Percentiles rank a stretch among this genome's conserved stretches.
Conservation (phyloP, 1,140 invertebrate species). For the Drosophila quadrilineata region DNA sequence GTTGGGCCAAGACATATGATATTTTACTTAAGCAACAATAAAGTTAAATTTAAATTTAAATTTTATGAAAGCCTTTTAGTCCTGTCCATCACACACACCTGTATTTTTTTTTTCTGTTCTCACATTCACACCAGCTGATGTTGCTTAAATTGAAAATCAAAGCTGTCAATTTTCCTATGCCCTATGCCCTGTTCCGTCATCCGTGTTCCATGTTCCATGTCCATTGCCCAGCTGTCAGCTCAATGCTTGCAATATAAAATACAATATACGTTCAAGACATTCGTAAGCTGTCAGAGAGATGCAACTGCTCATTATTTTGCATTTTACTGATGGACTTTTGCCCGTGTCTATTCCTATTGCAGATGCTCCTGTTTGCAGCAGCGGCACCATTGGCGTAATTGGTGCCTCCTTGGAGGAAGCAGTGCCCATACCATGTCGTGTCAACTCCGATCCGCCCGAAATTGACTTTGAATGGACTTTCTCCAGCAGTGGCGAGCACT, state of each 20-base stretch:
- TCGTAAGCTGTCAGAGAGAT: slow-evolving; percentile 40
- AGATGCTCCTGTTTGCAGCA: slow-evolving; percentile 92
- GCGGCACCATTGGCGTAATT: slow-evolving; percentile 86
- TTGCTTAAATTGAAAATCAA: slow-evolving; percentile 69
- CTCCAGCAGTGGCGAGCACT: slow-evolving; percentile 92
- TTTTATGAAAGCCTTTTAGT: slow-evolving; percentile 12
- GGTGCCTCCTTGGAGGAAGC: slow-evolving; percentile 92
- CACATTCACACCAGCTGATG: slow-evolving; percentile 45
- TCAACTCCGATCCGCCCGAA: slow-evolving; percentile 92
- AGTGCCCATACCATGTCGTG: slow-evolving; percentile 90
- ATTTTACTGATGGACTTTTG: slow-evolving; percentile 36
- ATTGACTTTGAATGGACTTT: slow-evolving; percentile 94
- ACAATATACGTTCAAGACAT: slow-evolving; percentile 39
- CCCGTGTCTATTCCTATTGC: slow-evolving; percentile 44
- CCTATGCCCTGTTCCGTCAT: background rate
- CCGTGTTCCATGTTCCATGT: background rate
- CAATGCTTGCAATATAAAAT: slow-evolving; percentile 65
- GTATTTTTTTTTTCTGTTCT: background rate
- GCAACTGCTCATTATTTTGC: slow-evolving; percentile 75
- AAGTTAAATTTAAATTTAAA: slow-evolving; percentile 29
- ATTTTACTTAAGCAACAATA: slow-evolving; percentile 5
- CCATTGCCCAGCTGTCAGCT: slow-evolving; percentile 52
- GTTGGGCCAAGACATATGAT: background rate
- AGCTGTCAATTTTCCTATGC: slow-evolving; percentile 63
- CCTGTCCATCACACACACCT: background rate